Evolutionary conservation across 2,113 vertebrate species (phyloP), one percentile per base, ranked within the genome.

Genomic region (Poicephalus meyeri): DNA sequence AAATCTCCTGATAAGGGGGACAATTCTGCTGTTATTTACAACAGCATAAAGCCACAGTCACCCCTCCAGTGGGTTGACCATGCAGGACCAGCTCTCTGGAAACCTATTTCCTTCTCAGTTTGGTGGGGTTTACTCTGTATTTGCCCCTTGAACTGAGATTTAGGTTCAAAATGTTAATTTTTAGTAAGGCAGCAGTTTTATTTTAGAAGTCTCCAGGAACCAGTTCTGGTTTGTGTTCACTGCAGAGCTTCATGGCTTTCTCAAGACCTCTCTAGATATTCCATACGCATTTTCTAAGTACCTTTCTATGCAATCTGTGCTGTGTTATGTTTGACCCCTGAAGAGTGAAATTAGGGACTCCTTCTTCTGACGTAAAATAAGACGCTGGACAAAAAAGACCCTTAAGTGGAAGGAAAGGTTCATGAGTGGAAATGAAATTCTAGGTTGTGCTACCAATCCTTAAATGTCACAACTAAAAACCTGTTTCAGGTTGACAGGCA

Each of bases 171-270:
- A 94, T 64, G 28, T 20, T 91, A 74, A 88, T 86, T 94, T 95
- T 95, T 64, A 88, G 78, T 88, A 86, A 71, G 74, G 56, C 69
- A 72, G 41, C n/a, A 41, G 21, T 81, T 95, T 93, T 80, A 60
- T 79, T 88, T 93, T 83, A 79, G 92, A 78, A 88, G 47, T 31
- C 73, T 91, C 72, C 86, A 90, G 42, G 76, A 96, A 86, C 13
- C 3, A 1, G 47, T 68, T 86, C 80, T 94, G 85, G 76, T 93
- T 96, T 93, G 56, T 69, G 72, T 86, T 94, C 46, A 4, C 18
- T 86, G 65, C 77, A 89, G 86, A 81, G 31, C 61, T 93, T 88
- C 80, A 90, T 21, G 55, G 49, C 53, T 90, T 94, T 91, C 61
- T 89, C 73, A 87, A 66, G 61, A 79, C 74, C 78, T 83, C 69